Base-by-base conservation (phyloP, 2,888 invertebrate species). In the Drosophila emarginata region DNA sequence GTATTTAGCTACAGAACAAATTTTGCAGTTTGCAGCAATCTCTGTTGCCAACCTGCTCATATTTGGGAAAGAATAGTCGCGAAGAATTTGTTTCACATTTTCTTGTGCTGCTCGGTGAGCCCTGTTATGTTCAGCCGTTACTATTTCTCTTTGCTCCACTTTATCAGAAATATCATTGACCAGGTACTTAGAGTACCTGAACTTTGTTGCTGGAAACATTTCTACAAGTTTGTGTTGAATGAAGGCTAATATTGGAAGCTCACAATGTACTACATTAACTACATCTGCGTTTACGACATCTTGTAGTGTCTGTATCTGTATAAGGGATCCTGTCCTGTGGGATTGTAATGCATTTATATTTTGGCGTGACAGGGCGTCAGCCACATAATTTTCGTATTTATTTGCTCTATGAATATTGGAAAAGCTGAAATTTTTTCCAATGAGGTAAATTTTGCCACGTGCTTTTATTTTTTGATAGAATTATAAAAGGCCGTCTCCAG, bases 211-310 rank as follows among this genome's bases (percentile, higher is more conserved):
- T 11, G 59, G 59, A 23, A 59, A 64, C n/a, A 5, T 9, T 15
- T 52, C n/a, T 4, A 64, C 11, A 4, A 63, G 9, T 11, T 26
- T 23, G 11, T 63, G 56, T 12, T 63, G 50, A 6, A 63, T 36
- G 28, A 32, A 6, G n/a, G 37, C 62, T 11, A 63, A 14, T 14
- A 50, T 23, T 12, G 23, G 50, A 3, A 56, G 14, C 1, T 45
- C n/a, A 15, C 63, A 66, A 7, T 64, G 61, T 32, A 66, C 39
- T 21, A 50, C 57, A 45, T 66, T 66, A 0, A 61, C 65, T 12
- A 53, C 69, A 14, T 73, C 50, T 4, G 57, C 36, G 2, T 67
- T 64, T 5, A 72, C 65, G 11, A 54, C 39, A 11, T 53, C 53
- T 56, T 60, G 9, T n/a, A 65, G 9, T 14, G 37, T 59, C 4